Evolutionary conservation across 2,888 invertebrate species (phyloP).

Genomic region (Ichneumon xanthorius): DNA sequence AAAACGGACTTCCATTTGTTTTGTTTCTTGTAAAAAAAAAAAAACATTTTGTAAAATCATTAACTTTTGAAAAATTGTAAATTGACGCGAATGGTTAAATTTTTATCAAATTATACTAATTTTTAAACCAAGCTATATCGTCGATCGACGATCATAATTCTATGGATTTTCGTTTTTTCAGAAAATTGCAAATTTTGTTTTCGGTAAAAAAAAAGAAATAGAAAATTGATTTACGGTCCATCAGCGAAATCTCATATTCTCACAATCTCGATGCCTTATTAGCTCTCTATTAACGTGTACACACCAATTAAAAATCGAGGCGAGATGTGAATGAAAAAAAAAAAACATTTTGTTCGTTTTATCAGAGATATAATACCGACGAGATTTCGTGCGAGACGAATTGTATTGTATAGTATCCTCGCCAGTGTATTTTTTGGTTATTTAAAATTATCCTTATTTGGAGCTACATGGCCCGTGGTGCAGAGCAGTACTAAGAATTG

Average conservation of each 20-base stretch:
- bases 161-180: too few relatives aligned
- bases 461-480: constrained; percentile 79
- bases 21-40: too few relatives aligned
- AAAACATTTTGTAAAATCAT: too few relatives aligned
- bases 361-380: constrained; percentile 38
- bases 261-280: constrained; percentile 63
- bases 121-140: too few relatives aligned
- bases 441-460: constrained; percentile 59
- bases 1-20: too few relatives aligned
- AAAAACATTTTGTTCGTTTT: constrained; percentile 28
- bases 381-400: constrained; percentile 62
- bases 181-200: too few relatives aligned
- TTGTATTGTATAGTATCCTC: constrained; percentile 50
- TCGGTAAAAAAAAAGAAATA: background rate
- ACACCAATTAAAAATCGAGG: background rate
- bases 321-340: background rate
- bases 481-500: constrained; percentile 76
- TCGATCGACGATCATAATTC: too few relatives aligned
- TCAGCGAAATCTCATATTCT: constrained; percentile 56
- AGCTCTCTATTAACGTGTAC: constrained; percentile 58
- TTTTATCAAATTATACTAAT: background rate
- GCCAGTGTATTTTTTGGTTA: constrained; percentile 51
- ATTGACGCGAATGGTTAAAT: background rate
- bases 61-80: too few relatives aligned
- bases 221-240: constrained; percentile 19